phyloP scores from a whole-genome alignment of 2,113 vertebrate genomes.

The Mastomys coucha region DNA sequence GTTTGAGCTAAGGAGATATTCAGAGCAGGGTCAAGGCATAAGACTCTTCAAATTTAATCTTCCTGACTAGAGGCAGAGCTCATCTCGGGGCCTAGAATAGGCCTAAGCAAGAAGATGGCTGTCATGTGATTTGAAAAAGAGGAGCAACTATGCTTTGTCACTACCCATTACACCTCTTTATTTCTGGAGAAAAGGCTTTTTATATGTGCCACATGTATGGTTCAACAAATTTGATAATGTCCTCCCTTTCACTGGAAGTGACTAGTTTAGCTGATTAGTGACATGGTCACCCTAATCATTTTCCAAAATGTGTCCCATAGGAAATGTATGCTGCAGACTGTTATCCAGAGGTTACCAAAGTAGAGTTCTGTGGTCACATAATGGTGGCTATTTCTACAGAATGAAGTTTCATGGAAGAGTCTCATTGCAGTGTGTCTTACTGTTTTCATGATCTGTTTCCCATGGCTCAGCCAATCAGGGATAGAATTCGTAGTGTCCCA shows the following conservation, averaged over 20 bases:
- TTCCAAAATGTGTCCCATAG: background rate
- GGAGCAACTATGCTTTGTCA: background rate
- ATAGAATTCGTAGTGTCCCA: background rate
- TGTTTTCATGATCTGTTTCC: background rate
- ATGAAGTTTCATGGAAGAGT: background rate
- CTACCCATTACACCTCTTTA: background rate
- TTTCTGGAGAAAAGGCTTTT: background rate
- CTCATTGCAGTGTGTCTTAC: background rate
- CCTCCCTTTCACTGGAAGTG: background rate
- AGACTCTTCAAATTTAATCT: background rate
- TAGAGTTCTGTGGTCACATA: background rate
- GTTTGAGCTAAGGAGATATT: background rate
- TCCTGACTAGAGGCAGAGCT: background rate
- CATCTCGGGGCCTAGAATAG: background rate
- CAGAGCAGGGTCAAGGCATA: background rate
- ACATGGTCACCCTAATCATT: background rate
- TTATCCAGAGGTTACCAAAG: background rate
- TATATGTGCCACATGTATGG: background rate
- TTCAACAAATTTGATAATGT: background rate
- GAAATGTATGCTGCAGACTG: background rate
- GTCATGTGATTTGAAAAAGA: background rate
- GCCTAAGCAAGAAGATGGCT: background rate
- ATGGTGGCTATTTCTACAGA: background rate
- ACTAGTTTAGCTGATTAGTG: background rate
- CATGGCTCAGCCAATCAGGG: background rate